phyloP scores from a whole-genome alignment of 37 sponge, comb jelly and placozoan genomes.

The Chondrosia reniformis region DNA sequence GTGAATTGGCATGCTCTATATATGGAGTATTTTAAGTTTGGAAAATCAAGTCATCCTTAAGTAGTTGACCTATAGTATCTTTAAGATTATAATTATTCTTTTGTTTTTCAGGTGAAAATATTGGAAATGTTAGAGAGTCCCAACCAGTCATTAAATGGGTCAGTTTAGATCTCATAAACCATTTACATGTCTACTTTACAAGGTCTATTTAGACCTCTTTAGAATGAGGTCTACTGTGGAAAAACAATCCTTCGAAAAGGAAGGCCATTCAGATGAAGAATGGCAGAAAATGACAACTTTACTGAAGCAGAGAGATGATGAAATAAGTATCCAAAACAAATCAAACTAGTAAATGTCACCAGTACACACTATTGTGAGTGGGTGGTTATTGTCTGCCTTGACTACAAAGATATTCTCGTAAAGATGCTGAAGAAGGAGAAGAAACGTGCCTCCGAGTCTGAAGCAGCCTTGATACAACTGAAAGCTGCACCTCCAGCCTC shows the following conservation, averaged over 20 bases:
- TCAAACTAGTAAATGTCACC: background rate
- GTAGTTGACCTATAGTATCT: too few relatives aligned
- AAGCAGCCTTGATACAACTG: constrained; percentile 42
- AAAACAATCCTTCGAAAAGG: background rate
- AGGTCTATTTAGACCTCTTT: background rate
- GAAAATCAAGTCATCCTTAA: too few relatives aligned
- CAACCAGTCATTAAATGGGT: too few relatives aligned
- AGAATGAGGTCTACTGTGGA: background rate
- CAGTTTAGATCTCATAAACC: too few relatives aligned
- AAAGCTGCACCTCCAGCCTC: too few relatives aligned
- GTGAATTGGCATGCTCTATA: too few relatives aligned
- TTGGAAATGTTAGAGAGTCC: too few relatives aligned
- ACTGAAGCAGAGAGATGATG: constrained; percentile 91
- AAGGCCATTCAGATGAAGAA: constrained; percentile 37
- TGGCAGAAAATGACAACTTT: constrained; percentile 58
- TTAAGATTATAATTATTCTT: too few relatives aligned
- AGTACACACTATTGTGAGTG: background rate
- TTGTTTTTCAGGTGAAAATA: too few relatives aligned
- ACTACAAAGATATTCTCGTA: constrained; percentile 73
- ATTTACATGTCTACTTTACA: background rate
- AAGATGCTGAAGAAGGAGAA: constrained; percentile 90
- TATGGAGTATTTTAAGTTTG: too few relatives aligned
- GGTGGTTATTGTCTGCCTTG: background rate
- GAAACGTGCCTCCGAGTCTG: constrained; percentile 63
- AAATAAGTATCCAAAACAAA: constrained; percentile 69